Percentiles rank a stretch among this genome's conserved stretches.
Evolutionary conservation across 1,140 invertebrate genomes (phyloP).

Genomic region (Drosophila jambulina): DNA sequence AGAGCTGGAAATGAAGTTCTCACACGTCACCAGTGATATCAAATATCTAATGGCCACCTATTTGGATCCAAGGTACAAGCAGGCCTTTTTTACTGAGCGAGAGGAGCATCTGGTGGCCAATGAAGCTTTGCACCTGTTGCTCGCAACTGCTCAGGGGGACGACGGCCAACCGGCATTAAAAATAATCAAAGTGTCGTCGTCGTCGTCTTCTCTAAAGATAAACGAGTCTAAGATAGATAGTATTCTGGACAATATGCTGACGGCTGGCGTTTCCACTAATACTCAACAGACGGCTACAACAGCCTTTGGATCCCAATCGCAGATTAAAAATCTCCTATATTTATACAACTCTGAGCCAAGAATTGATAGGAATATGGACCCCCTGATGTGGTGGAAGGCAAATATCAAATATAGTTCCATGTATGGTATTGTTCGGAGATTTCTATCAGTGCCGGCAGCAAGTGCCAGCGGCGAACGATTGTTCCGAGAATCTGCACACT

Average conservation of each 20-base stretch:
- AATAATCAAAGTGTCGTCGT: conserved; percentile 14
- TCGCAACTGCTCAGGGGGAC: background rate
- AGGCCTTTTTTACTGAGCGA: conserved; percentile 60
- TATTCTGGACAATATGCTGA: conserved; percentile 60
- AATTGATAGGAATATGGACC: conserved; percentile 57
- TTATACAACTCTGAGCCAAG: conserved; percentile 62
- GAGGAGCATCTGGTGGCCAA: conserved; percentile 57
- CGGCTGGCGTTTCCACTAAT: background rate
- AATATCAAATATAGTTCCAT: conserved; percentile 55
- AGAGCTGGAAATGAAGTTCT: conserved; percentile 52
- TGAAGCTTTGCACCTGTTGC: conserved; percentile 31
- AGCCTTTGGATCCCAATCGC: conserved; percentile 31
- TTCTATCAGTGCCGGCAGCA: conserved; percentile 49
- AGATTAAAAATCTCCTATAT: conserved; percentile 60
- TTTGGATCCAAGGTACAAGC: conserved; percentile 68
- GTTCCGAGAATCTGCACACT: conserved; percentile 37
- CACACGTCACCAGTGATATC: conserved; percentile 37
- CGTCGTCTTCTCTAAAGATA: conserved; percentile 18
- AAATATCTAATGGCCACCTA: conserved; percentile 67
- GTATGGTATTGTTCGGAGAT: conserved; percentile 45
- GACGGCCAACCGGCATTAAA: conserved; percentile 24
- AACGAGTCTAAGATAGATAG: conserved; percentile 64
- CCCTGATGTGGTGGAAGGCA: conserved; percentile 57
- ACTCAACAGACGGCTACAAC: conserved; percentile 5
- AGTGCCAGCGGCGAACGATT: conserved; percentile 36